Base-by-base conservation (phyloP, 2,888 invertebrate species). In the Eurois occulta region DNA sequence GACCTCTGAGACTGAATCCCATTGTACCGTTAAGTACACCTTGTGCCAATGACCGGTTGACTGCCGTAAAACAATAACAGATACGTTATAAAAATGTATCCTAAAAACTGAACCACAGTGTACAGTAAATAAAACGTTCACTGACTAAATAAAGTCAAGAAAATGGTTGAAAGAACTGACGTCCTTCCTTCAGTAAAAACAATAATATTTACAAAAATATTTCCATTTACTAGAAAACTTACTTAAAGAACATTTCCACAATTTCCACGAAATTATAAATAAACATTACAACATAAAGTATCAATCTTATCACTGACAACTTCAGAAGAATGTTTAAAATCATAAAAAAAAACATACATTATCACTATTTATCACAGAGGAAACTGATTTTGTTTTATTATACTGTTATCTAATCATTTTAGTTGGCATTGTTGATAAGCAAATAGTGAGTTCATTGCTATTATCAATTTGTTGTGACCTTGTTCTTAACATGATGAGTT, bases 391-490 rank as follows among this genome's bases (percentile, higher is more conserved):
- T 72, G 60, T 81, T 77, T 62, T 81, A 72, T 78, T 83, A 84
- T 80, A 72, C 38, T 80, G 72, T 76, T 83, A 86, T 89, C 81
- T 89, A 78, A 86, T 86, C 81, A 8, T 43, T 58, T 65, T 41
- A 64, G 41, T 75, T 41, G n/a, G 60, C 60, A 58, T 72, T 80
- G 81, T 80, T 88, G 86, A 86, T 82, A 88, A 86, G 82, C 66
- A 88, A 86, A 83, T 81, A 79, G 60, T 64, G 80, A 82, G 86
- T 89, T 89, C 86, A 80, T 86, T 84, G 82, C 78, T 75, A 62
- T 87, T 84, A 85, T 84, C 82, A 82, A 84, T 84, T 77, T 35
- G 65, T 69, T 71, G 69, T 77, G 64, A 78, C 86, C 88, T 84
- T 87, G 76, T 69, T 83, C 78, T 89, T 85, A 77, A 79, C 73